Evolutionary conservation across 2,888 invertebrate genomes (phyloP), one percentile per base, ranked within the genome.

Genomic region (Caenorhabditis imperialis): DNA sequence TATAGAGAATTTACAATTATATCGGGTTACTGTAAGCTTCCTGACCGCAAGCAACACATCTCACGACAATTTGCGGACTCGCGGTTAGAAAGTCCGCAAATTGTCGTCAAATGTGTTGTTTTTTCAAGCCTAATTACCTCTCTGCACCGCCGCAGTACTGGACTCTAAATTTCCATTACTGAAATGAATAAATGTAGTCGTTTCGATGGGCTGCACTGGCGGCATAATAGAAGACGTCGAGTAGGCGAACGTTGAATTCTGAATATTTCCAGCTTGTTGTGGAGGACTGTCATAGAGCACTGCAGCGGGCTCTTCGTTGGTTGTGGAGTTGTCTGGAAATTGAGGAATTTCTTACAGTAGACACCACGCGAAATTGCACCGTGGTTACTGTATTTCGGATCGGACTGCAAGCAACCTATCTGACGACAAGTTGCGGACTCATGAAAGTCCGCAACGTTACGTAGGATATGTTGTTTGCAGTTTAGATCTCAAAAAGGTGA

Each of bases 121-220:
- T 30, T 30, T 33, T 30, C 44, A 33, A 44, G n/a, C n/a, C n/a
- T n/a, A 55, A 37, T 20, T 20, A 72, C 62, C 71, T 63, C 71
- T 37, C 40, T 72, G 71, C 23, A 72, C 58, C 45, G 44, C 38
- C 7, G 38, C 27, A 14, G 47, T 7, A 22, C 38, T 38, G 2
- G 42, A n/a, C 23, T 42, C 55, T 10, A 76, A 20, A 54, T 79
- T 79, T 44, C 79, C 79, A 30, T 76, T 75, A 23, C 79, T 79
- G 42, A 79, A 79, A 45, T 79, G 79, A 7, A 20, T 48, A 42
- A 54, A 54, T 8, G 79, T 77, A 3, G 75, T 75, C 40, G 77
- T 75, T 42, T 72, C 75, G 40, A 71, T 71, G 8, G 76, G 55
- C 20, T 37, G 48, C 14, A 54, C 54, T 12, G 61, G 72, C 23